Evolutionary conservation across 2,113 vertebrate species (phyloP), one percentile per base, ranked within the genome.

Genomic region (Ptilorrhoa leucosticta): DNA sequence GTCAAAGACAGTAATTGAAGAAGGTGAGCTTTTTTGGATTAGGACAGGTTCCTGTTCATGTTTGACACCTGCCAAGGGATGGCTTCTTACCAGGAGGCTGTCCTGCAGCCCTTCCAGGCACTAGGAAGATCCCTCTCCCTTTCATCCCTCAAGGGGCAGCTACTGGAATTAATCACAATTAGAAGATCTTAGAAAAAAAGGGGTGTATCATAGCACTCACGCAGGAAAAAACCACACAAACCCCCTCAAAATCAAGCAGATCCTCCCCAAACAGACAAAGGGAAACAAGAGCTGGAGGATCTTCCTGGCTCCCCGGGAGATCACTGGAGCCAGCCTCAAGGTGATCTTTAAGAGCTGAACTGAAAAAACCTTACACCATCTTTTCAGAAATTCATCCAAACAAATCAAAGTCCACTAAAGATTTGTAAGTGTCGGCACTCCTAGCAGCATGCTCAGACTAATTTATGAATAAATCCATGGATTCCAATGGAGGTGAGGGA

Each of bases 391-490:
- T 58, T 57, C 77, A 79, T n/a, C 51, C 57, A 60, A 71, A 84
- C n/a, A 68, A 93, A 87, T 69, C 81, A 53, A 93, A 80, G 81
- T 44, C 87, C 79, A 63, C 56, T 88, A 60, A 63, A 85, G 68
- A 92, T 66, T 2, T 64, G 12, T 39, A 51, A 87, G 54, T 22
- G 73, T 35, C 0, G 5, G 58, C 63, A 60, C 69, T 48, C 83
- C 51, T 27, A 64, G 35, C 33, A 24, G 53, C 61, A 64, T 0
- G 11, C 75, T 73, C 72, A 22, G 58, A 23, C 30, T 83, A 31
- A 89, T 79, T 96, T 82, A 56, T 71, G 73, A 93, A 87, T 54
- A 94, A 93, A 94, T 37, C 86, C 86, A 81, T 2, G 23, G 39
- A 78, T 96, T 87, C 88, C 70, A 75, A 24, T 0, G 0, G 95